Base-by-base conservation (phyloP, 2,797 vertebrate species). In the Saxicola maurus region DNA sequence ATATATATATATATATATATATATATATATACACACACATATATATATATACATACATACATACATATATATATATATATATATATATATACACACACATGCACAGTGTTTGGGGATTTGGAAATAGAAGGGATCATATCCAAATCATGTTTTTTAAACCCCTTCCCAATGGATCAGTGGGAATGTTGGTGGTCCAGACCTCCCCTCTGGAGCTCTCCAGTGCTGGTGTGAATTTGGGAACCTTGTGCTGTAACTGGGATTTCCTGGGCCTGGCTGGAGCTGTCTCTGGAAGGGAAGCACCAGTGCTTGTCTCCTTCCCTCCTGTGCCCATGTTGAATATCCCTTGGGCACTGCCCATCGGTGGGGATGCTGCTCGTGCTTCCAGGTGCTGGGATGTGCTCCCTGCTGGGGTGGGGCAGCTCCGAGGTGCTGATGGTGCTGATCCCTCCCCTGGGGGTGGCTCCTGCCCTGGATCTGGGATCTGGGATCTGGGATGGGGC, bases 21-120 rank as follows among this genome's bases (percentile, higher is more conserved):
- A 30, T 0, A 28, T 4, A n/a, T 8, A 9, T 1, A 0, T 4
- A 18, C 0, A 0, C 35, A 35, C 10, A 35, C 16, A 38, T 16
- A 15, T 35, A 35, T 10, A 35, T 10, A 23, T 16, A 17, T 19
- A 8, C 7, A 16, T 6, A 23, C 17, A 18, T 10, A 8, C 10
- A 28, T 31, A 37, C 21, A 37, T 12, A 37, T 13, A 37, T 13
- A 31, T 13, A 45, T 17, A 11, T 10, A 9, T 33, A 35, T 3
- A 6, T 42, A 19, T 11, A 17, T 19, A 35, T 0, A 30, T 0
- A 28, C 4, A 31, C 5, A 31, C 12, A 31, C 9, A 9, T 1
- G 0, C 3, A 1, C 0, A 0, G 0, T n/a, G 33, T 87, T 38
- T 52, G 83, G 71, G 74, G 28, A 13, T 40, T 43, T 51, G 20